Evolutionary conservation across 2,888 invertebrate genomes (phyloP).

Genomic region (Lobophora halterata): DNA sequence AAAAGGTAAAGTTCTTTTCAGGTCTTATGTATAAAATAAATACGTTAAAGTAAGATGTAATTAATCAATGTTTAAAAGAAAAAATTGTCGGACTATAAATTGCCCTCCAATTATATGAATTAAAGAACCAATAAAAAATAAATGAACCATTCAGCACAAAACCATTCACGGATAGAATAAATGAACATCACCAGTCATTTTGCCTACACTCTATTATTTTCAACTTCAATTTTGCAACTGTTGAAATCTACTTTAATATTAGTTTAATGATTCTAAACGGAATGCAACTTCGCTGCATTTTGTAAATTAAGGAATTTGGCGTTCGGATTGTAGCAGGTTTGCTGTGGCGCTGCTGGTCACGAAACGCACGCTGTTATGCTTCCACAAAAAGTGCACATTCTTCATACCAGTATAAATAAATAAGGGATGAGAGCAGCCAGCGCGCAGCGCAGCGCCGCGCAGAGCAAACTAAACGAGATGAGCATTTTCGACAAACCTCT

Average conservation of each 20-base stretch:
- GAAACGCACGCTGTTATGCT: conserved; percentile 65
- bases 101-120: conserved; percentile 20
- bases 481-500: conserved; percentile 78
- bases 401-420: conserved; percentile 78
- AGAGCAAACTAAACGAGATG: conserved; percentile 61
- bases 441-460: conserved; percentile 47
- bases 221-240: conserved; percentile 29
- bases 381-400: conserved; percentile 69
- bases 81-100: conserved; percentile 17
- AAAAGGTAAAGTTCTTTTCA: too few species aligned
- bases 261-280: conserved; percentile 59
- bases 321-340: conserved; percentile 48
- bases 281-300: conserved; percentile 67
- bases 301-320: conserved; percentile 74
- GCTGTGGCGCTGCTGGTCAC: conserved; percentile 26
- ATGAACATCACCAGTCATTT: conserved; percentile 34
- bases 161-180: conserved; percentile 16
- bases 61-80: conserved; percentile 9
- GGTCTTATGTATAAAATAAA: too few species aligned
- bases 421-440: conserved; percentile 74
- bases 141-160: conserved; percentile 13
- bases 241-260: conserved; percentile 38
- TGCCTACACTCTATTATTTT: conserved; percentile 16
- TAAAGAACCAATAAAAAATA: conserved; percentile 22
- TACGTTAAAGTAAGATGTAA: too few species aligned